Evolutionary conservation across 1,140 invertebrate genomes (phyloP).

Genomic region (Elymnias hypermnestra): DNA sequence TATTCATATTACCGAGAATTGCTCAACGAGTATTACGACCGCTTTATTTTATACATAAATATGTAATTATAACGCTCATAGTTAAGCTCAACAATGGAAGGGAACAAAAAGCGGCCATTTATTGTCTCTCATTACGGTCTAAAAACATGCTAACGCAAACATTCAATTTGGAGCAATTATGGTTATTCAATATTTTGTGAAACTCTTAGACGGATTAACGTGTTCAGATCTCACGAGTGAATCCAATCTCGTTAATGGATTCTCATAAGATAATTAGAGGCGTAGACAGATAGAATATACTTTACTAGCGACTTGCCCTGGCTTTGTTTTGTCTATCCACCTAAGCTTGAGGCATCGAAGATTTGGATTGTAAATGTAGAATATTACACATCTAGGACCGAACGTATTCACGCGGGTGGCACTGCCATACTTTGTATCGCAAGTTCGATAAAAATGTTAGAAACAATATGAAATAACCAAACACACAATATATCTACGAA

Average conservation of each 20-base stretch:
- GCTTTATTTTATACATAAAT: conserved; percentile 62
- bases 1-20: conserved; percentile 50
- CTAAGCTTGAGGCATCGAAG: too few species aligned
- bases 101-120: conserved; percentile 49
- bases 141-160: conserved; percentile 44
- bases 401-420: too few species aligned
- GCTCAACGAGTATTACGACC: conserved; percentile 58
- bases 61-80: conserved; percentile 57
- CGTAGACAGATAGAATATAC: too few species aligned
- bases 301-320: too few species aligned
- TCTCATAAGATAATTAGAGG: conserved; percentile 53
- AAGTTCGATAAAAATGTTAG: too few species aligned
- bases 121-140: conserved; percentile 54
- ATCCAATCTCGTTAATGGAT: conserved; percentile 43
- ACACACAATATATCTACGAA: too few species aligned
- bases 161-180: conserved; percentile 43
- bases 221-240: conserved; percentile 40
- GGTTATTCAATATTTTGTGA: conserved; percentile 62
- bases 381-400: too few species aligned
- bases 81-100: conserved; percentile 60
- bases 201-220: conserved; percentile 43
- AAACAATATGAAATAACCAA: too few species aligned
- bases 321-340: too few species aligned
- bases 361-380: too few species aligned
- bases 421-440: too few species aligned